phyloP scores from a whole-genome alignment of 2,113 vertebrate species.

The Hiodon alosoides region DNA sequence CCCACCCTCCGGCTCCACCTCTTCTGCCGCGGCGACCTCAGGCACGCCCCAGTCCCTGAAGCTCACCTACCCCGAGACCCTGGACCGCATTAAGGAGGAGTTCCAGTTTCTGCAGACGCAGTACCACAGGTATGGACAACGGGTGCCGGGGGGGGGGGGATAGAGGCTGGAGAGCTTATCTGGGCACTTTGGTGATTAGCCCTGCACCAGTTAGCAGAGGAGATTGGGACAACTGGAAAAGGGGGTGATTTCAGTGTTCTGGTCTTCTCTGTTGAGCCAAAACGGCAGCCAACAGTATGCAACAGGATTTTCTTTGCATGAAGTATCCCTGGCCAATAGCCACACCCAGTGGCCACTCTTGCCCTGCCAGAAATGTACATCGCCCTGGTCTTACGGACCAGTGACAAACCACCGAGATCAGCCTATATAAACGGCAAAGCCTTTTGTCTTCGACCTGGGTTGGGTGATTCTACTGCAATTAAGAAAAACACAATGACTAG shows the following conservation, averaged over 20 bases:
- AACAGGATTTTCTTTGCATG: no score
- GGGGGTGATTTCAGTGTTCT: not conserved
- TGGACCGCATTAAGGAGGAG: constrained; percentile 90
- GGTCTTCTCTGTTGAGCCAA: not conserved
- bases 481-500: no score
- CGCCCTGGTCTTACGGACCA: no score
- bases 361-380: no score
- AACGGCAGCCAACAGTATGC: no score
- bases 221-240: not conserved
- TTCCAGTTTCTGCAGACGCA: constrained; percentile 90
- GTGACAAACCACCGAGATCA: no score
- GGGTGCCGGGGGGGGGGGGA: not conserved
- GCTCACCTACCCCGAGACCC: constrained; percentile 82
- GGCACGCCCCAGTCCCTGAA: constrained; percentile 78
- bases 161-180: not conserved
- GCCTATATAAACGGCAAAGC: no score
- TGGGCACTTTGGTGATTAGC: not conserved
- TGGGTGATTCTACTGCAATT: no score
- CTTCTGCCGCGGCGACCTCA: constrained; percentile 64
- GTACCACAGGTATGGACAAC: constrained; percentile 73
- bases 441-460: no score
- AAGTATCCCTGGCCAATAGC: no score
- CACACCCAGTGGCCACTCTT: no score
- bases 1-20: constrained; percentile 70
- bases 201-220: no score